Conservation (phyloP, 2,113 vertebrate species). For the Cebus imitator region DNA sequence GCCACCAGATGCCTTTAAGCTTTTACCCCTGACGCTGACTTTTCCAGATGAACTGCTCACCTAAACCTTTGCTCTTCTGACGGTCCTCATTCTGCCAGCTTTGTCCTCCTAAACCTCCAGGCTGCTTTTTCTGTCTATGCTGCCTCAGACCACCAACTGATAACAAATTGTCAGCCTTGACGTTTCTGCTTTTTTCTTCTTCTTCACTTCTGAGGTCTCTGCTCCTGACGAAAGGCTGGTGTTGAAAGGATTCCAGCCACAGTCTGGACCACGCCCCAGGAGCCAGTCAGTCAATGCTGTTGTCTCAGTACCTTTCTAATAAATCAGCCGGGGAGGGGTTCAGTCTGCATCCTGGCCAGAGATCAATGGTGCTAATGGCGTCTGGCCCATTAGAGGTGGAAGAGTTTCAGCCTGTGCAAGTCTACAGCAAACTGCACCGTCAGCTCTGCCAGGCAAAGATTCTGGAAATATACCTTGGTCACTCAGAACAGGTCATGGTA, state of each 20-base stretch:
- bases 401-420: background rate
- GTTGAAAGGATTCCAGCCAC: background rate
- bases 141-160: background rate
- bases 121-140: background rate
- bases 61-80: background rate
- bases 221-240: background rate
- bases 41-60: background rate
- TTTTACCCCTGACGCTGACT: background rate
- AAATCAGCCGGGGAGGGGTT: background rate
- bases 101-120: background rate
- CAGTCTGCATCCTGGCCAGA: background rate
- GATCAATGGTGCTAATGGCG: constrained; percentile 48
- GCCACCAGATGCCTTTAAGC: background rate
- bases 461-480: background rate
- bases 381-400: constrained; percentile 38
- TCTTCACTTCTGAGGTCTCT: background rate
- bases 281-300: background rate
- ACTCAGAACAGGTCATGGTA: background rate
- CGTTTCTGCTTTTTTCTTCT: background rate
- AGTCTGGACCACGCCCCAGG: background rate
- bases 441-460: background rate
- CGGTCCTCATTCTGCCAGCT: background rate
- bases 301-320: background rate
- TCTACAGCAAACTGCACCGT: background rate
- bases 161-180: background rate